These are phyloP conservation scores for Melopsittacus undulatus DNA, from an alignment of 2,797 vertebrate species.

Conservation along the genomic window DNA sequence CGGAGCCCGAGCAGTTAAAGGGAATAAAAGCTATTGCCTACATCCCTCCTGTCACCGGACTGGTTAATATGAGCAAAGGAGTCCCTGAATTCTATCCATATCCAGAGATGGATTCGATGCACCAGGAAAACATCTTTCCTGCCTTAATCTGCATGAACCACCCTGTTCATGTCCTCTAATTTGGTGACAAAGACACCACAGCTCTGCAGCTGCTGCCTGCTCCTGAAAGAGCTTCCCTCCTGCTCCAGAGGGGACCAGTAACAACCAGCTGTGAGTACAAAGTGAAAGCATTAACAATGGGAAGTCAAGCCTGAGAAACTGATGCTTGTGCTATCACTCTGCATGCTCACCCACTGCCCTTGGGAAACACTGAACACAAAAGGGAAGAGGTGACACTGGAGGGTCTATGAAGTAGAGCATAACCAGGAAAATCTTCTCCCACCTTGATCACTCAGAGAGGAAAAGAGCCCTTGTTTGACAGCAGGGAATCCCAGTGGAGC, in stretches of 20 bases:
- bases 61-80: not conserved
- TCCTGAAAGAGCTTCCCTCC: not conserved
- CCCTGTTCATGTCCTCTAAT: not conserved
- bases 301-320: not conserved
- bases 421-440: not conserved
- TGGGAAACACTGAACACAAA: accelerated
- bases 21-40: not conserved
- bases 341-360: not conserved
- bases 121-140: not conserved
- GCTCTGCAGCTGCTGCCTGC: not conserved
- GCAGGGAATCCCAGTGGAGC: not conserved
- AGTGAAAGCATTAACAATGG: not conserved
- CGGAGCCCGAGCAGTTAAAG: not conserved
- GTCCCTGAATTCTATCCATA: not conserved
- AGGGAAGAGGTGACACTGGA: not conserved
- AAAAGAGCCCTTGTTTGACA: not conserved
- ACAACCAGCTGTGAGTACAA: not conserved
- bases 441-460: not conserved
- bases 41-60: not conserved
- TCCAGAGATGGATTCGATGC: not conserved
- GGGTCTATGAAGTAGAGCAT: not conserved
- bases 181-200: not conserved
- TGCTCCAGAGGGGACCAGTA: not conserved
- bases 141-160: not conserved
- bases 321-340: not conserved